These are phyloP conservation scores for Dicaeum eximium DNA, from an alignment of 2,113 vertebrate genomes.

Conservation along the genomic window DNA sequence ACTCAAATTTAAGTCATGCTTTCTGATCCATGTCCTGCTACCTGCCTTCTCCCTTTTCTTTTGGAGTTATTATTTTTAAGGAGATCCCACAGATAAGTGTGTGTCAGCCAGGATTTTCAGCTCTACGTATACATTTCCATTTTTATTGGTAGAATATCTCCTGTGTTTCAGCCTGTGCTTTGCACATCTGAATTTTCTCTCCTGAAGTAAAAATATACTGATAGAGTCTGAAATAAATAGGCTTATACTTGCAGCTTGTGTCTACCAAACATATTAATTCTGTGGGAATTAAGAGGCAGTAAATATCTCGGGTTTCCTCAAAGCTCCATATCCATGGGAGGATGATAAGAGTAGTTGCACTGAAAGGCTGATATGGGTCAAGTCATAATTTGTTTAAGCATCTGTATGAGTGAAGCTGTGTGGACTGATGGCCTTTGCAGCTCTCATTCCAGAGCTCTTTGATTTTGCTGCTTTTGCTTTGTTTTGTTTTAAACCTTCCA, in stretches of 20 bases:
- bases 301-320: neutral
- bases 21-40: neutral
- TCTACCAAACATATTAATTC: neutral
- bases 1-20: neutral
- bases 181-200: neutral
- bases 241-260: neutral
- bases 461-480: neutral
- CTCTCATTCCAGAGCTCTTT: neutral
- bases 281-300: neutral
- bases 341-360: neutral
- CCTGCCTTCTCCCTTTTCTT: neutral
- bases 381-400: neutral
- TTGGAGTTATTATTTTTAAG: neutral
- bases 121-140: neutral
- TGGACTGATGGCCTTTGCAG: neutral
- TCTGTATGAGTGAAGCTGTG: neutral
- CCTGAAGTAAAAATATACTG: neutral
- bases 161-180: neutral
- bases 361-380: neutral
- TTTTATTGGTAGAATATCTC: neutral
- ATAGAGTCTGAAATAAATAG: neutral
- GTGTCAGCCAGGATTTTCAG: neutral
- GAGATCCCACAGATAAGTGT: neutral
- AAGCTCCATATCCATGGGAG: neutral
- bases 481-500: conserved; percentile 13